Conservation (phyloP, 2,888 invertebrate genomes). For the Lepidochrysops patricia region DNA sequence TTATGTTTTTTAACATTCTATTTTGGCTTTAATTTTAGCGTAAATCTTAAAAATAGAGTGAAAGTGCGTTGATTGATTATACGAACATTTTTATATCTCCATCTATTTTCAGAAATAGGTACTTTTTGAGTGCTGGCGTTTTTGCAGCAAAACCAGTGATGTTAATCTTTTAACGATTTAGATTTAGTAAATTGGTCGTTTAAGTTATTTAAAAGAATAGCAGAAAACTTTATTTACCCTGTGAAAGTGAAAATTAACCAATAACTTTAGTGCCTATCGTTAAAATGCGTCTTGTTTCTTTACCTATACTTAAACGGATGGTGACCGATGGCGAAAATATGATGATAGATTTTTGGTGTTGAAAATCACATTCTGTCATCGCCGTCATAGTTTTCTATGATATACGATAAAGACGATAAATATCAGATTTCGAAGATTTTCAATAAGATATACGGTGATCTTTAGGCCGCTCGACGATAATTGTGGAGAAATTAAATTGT, state of each 20-base stretch:
- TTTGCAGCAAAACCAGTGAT: conserved; percentile 78
- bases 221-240: conserved; percentile 57
- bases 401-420: conserved; percentile 52
- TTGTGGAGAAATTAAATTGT: conserved; percentile 68
- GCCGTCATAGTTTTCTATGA: conserved; percentile 61
- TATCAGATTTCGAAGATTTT: conserved; percentile 56
- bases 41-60: conserved; percentile 18
- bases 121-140: conserved; percentile 76
- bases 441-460: conserved; percentile 53
- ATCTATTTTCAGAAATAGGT: conserved; percentile 83
- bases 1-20: background rate
- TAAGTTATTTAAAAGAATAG: conserved; percentile 56
- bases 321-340: conserved; percentile 75
- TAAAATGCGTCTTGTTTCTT: conserved; percentile 73
- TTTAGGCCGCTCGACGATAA: conserved; percentile 56
- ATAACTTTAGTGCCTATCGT: conserved; percentile 64
- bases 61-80: conserved; percentile 44
- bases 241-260: conserved; percentile 66
- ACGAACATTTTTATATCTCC: conserved; percentile 77
- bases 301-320: conserved; percentile 64
- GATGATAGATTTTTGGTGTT: conserved; percentile 76
- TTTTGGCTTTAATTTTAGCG: background rate
- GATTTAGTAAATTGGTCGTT: conserved; percentile 72
- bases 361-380: conserved; percentile 73
- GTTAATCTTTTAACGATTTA: conserved; percentile 75